Evolutionary conservation across 1,140 invertebrate genomes (phyloP), one percentile per base, ranked within the genome.

Genomic region (Whitmania pigra): DNA sequence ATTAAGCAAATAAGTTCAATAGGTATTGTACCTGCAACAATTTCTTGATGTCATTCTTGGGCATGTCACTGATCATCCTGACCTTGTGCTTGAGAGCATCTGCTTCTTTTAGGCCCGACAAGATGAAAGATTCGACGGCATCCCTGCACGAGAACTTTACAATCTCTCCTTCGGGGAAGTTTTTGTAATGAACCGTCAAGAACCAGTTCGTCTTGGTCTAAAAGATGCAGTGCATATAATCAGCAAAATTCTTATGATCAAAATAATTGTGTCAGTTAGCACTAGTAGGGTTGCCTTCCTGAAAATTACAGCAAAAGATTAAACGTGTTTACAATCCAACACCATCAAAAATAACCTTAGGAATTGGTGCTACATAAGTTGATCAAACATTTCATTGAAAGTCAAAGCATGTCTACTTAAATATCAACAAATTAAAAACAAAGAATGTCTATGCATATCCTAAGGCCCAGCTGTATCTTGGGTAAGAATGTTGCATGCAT

Each of bases 21-120:
- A 20, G 4, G 11, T 22, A n/a, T 11, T 20, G 22, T 63, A 63
- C 57, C 57, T 89, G 85, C 94, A 94, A 99, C 9, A 99, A 83
- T 77, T 97, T 93, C 82, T 91, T 93, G 79, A 97, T 94, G 78
- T 99, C 95, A 80, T 95, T 95, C 78, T 94, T 94, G 78, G 95
- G 93, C 94, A 99, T 97, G 74, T 86, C 88, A 43, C 91, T 92
- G 66, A 97, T 90, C 17, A 97, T 87, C 82, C 92, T 89, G 9
- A 90, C 88, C 77, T 89, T 86, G 79, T 97, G 94, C 82, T 99
- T 99, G 0, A 99, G 81, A 6, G 92, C 89, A 85, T 98, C 95
- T 2, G 96, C 94, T 86, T 99, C 95, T 84, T 99, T 99, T 13
- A 99, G 84, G 73, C 89, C 90, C 20, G 93, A 90, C 86, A 99